Base-by-base conservation (phyloP, 2,888 invertebrate genomes). In the Machimus atricapillus region DNA sequence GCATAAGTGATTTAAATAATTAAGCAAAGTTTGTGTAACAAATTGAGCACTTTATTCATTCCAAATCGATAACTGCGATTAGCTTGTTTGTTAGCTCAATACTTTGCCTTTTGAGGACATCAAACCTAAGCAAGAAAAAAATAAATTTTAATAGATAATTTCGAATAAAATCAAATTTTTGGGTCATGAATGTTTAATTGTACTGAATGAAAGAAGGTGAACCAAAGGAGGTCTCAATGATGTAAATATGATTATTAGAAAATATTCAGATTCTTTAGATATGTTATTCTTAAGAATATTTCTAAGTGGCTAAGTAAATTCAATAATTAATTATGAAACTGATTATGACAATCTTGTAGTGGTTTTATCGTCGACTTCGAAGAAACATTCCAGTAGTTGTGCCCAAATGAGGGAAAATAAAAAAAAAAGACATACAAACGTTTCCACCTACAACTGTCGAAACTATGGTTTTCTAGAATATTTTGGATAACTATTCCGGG, bases 331-430 rank as follows among this genome's bases (percentile, higher is more conserved):
- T 31, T 83, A 83, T 66, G 73, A 83, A 83, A 83, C 58, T 83
- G 83, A 83, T 83, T 37, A 66, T 83, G 83, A 83, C 83, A 83
- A 83, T 83, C 83, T 83, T 83, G 83, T 83, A 83, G 83, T 40
- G 40, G 83, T 73, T 66, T 83, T 83, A 83, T 83, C 66, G 58
- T 66, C 66, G 43, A 83, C 40, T 40, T 83, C 31, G 83, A 19
- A 73, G 12, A 66, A 43, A 73, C 83, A 83, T 83, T 83, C 83
- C 83, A 66, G 40, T 66, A 83, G 52, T 37, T 83, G 66, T 83
- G 40, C 52, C 81, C 81, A 27, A 6, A 56, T 19, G 9, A 66
- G 27, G 27, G 66, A 9, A 9, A 66, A 66, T 9, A 9, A 19
- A 66, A 8, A 66, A n/a, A 66, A 14, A 66, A 2, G 12, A 66